A percentile compares a stretch with the other conserved stretches of the same genome.
phyloP scores from a whole-genome alignment of 2,113 vertebrate genomes.

The Phainopepla nitens region DNA sequence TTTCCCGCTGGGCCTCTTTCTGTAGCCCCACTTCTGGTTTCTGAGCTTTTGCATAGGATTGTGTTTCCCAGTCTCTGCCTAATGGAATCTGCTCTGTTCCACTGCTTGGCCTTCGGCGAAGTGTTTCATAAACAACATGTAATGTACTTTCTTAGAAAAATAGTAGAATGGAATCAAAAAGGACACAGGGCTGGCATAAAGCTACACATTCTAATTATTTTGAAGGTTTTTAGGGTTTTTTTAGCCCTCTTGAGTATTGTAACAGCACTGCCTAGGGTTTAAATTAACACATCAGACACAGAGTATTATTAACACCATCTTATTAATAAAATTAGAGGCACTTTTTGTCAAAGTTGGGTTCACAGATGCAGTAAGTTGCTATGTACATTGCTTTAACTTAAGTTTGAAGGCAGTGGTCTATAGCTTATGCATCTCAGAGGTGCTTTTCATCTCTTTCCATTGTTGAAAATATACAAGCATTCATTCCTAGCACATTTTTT shows the following conservation, averaged over 20 bases:
- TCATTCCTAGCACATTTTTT: background rate
- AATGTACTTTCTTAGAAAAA: background rate
- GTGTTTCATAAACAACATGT: background rate
- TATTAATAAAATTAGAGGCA: background rate
- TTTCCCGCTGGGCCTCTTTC: background rate
- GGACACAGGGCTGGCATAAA: background rate
- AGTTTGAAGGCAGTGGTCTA: background rate
- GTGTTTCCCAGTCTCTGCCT: background rate
- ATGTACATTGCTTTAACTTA: background rate
- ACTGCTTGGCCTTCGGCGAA: background rate
- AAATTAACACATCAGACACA: background rate
- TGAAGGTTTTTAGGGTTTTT: background rate
- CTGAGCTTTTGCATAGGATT: background rate
- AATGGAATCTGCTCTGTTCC: background rate
- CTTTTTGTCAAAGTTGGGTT: background rate
- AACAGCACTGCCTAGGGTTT: background rate
- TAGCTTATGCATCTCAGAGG: background rate
- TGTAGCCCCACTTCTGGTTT: background rate
- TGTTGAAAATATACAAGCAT: background rate
- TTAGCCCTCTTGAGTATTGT: background rate
- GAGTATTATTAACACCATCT: background rate
- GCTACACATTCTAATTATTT: background rate
- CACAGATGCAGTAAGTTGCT: background rate
- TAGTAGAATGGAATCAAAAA: background rate
- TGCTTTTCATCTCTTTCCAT: background rate